Evolutionary conservation across 2,888 invertebrate species (phyloP).

Genomic region (Machimus atricapillus): DNA sequence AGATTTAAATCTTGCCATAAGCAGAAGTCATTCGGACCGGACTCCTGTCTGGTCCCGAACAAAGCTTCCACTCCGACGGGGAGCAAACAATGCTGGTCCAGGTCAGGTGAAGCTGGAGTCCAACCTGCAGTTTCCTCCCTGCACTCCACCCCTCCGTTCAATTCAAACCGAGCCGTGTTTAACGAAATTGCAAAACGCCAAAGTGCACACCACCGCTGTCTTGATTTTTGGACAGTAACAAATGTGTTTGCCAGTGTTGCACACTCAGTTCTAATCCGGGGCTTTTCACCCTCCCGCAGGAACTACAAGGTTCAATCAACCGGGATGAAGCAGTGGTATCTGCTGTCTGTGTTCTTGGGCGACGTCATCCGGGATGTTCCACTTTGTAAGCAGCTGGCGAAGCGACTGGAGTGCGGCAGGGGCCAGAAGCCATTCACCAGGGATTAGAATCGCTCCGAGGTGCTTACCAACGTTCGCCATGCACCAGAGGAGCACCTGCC

Average conservation of each 20-base stretch:
- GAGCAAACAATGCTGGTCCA: not conserved
- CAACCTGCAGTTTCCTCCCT: not conserved
- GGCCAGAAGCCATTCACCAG: slow-evolving; percentile 44
- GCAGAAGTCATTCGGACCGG: not conserved
- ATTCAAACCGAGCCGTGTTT: not conserved
- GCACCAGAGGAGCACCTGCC: slow-evolving; percentile 26
- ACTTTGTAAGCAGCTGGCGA: slow-evolving; percentile 81
- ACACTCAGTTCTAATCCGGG: not conserved
- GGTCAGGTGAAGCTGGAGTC: not conserved
- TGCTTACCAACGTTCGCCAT: slow-evolving; percentile 2
- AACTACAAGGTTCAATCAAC: slow-evolving; percentile 80
- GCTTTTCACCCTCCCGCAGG: slow-evolving; percentile 62
- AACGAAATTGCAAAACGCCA: slow-evolving; percentile 44
- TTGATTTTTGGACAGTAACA: slow-evolving; percentile 43
- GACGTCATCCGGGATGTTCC: slow-evolving; percentile 83
- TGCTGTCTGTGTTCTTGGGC: slow-evolving; percentile 84
- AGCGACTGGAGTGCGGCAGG: slow-evolving; percentile 69
- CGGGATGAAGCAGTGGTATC: slow-evolving; percentile 79
- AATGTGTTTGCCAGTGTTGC: slow-evolving; percentile 35
- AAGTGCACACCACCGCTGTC: slow-evolving; percentile 41
- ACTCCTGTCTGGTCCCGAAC: slow-evolving; percentile 1
- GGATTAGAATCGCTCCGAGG: slow-evolving; percentile 35
- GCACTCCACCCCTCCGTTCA: not conserved
- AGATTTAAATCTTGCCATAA: slow-evolving; percentile 15
- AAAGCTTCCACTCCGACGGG: not conserved